Base-by-base conservation (phyloP, 2,888 invertebrate genomes). In the Erpobdella octoculata region DNA sequence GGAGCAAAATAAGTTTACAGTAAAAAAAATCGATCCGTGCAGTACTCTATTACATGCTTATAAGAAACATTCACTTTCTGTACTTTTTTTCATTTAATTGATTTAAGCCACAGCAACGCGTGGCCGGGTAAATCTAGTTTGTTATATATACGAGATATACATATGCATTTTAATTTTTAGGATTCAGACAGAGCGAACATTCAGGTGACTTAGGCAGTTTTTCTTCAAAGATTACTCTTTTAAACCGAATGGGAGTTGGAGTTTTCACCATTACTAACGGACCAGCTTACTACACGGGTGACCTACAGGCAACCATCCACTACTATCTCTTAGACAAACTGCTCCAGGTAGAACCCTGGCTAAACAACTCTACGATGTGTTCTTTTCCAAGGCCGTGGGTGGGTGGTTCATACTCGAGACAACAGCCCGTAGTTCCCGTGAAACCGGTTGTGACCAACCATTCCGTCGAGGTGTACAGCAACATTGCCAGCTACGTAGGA, bases 101-200 rank as follows among this genome's bases (percentile, higher is more conserved):
- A n/a, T n/a, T n/a, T n/a, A n/a, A n/a, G n/a, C n/a, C n/a, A n/a
- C n/a, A n/a, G n/a, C n/a, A n/a, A n/a, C n/a, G n/a, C n/a, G n/a
- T n/a, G n/a, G n/a, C n/a, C n/a, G n/a, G n/a, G n/a, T n/a, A n/a
- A n/a, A n/a, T n/a, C n/a, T n/a, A n/a, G n/a, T n/a, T n/a, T n/a
- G n/a, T n/a, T n/a, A n/a, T n/a, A n/a, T n/a, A n/a, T n/a, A n/a
- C n/a, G n/a, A n/a, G n/a, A n/a, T n/a, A n/a, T n/a, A n/a, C n/a
- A n/a, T n/a, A n/a, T n/a, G 5, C 21, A n/a, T 28, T 53, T 53
- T 53, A 1, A n/a, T 25, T 18, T 28, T 8, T 28, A 53, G 53
- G 53, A 53, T 53, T 53, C 28, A 6, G 21, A 53, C 53, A 53
- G 53, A 53, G 53, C 18, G 53, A 53, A 53, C 53, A 53, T 28